Conservation (phyloP, 1,140 invertebrate species). For the Nebria ingens region DNA sequence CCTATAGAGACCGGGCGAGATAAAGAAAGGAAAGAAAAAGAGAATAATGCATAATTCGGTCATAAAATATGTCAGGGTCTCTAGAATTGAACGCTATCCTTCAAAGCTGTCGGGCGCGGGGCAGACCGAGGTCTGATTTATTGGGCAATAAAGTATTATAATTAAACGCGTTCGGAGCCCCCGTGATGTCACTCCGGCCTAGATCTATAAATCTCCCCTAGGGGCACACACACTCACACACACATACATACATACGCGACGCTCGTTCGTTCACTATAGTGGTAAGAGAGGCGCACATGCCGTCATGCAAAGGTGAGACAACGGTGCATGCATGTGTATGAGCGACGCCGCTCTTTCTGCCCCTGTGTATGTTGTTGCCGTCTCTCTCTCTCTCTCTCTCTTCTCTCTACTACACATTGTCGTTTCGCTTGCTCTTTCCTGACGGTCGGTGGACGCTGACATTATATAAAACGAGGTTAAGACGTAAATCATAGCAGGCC, state of each 20-base stretch:
- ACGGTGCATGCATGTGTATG: not conserved
- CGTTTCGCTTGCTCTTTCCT: too few species aligned
- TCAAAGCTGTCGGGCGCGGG: conserved; percentile 30
- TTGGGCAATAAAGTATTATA: conserved; percentile 39
- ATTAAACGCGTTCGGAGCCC: conserved; percentile 35
- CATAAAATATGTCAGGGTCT: conserved; percentile 37
- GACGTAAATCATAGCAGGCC: conserved; percentile 12
- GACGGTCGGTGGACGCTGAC: conserved; percentile 15
- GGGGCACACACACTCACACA: not conserved
- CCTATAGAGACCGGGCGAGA: conserved; percentile 15
- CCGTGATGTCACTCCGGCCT: conserved; percentile 33
- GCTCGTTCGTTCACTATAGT: not conserved
- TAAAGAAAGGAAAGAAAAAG: conserved; percentile 23
- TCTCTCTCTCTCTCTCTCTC: too few species aligned
- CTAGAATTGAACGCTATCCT: conserved; percentile 37
- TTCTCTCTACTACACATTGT: too few species aligned
- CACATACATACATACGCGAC: not conserved
- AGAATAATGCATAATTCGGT: conserved; percentile 38
- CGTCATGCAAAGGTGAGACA: not conserved
- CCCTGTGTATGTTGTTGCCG: too few species aligned
- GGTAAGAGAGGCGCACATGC: not conserved
- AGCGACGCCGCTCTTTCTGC: not conserved
- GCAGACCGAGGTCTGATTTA: conserved; percentile 30
- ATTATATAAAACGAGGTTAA: conserved; percentile 19
- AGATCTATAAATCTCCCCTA: conserved; percentile 33